A percentile compares a stretch with the other conserved stretches of the same genome.
Conservation (phyloP, 2,113 vertebrate species). For the Porphyrio hochstetteri region DNA sequence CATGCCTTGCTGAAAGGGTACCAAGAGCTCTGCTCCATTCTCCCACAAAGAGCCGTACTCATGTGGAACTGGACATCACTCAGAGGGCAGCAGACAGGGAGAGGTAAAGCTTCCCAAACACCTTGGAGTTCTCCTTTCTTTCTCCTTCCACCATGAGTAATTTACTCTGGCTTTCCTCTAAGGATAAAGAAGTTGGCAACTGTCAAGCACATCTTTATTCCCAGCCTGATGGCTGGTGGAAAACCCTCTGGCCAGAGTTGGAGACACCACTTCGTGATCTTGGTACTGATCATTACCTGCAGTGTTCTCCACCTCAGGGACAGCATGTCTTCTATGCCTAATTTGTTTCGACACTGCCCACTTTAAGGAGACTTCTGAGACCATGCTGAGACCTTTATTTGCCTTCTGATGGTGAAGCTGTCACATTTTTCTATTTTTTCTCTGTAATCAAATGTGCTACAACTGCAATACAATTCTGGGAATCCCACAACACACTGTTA, state of each 20-base stretch:
- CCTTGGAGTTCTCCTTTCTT: not conserved
- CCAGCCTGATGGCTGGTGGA: not conserved
- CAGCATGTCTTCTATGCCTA: not conserved
- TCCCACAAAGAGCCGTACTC: not conserved
- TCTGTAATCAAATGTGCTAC: not conserved
- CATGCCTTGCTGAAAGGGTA: not conserved
- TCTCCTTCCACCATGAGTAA: not conserved
- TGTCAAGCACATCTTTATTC: not conserved
- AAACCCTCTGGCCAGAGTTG: not conserved
- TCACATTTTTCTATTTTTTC: not conserved
- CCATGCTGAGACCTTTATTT: not conserved
- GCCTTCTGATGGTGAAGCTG: not conserved
- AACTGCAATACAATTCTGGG: not conserved
- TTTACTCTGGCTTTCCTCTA: not conserved
- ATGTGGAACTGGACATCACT: not conserved
- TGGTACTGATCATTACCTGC: not conserved
- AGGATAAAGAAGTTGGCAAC: not conserved
- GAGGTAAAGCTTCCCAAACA: not conserved
- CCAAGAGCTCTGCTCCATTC: not conserved
- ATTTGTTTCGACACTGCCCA: not conserved
- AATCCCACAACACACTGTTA: not conserved
- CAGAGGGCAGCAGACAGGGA: not conserved
- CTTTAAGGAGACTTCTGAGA: not conserved
- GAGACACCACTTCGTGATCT: not conserved
- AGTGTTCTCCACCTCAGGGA: not conserved